phyloP scores from a whole-genome alignment of 1,140 invertebrate genomes.

The Drosophila chauvacae region DNA sequence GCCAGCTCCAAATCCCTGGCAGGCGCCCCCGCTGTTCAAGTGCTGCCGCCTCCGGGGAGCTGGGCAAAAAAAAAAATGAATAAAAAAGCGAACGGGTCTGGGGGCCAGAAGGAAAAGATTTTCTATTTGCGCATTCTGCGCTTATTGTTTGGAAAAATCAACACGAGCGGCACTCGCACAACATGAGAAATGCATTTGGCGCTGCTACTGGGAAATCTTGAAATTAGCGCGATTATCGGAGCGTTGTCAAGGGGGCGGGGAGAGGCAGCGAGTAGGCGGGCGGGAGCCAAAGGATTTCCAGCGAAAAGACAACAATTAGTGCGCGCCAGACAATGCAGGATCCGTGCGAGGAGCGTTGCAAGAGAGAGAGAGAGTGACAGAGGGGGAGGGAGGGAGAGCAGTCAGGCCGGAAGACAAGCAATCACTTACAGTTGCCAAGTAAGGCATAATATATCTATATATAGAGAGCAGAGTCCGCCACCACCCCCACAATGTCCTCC shows the following conservation, averaged over 20 bases:
- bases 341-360: conserved; percentile 3
- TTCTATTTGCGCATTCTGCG: conserved; percentile 80
- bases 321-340: conserved; percentile 53
- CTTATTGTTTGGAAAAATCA: conserved; percentile 83
- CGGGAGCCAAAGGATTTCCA: conserved; percentile 27
- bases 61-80: conserved; percentile 21
- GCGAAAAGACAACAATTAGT: conserved; percentile 65
- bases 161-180: conserved; percentile 53
- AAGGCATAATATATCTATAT: conserved; percentile 25
- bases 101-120: conserved; percentile 48
- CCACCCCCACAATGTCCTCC: conserved; percentile 5
- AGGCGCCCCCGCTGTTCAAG: conserved; percentile 50
- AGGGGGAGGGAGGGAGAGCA: background rate
- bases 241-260: conserved; percentile 67
- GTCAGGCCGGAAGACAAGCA: conserved; percentile 71
- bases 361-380: background rate
- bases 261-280: conserved; percentile 8
- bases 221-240: conserved; percentile 84
- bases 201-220: conserved; percentile 81
- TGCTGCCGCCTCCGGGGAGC: conserved; percentile 71
- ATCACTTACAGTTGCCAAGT: conserved; percentile 71
- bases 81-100: conserved; percentile 11
- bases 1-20: conserved; percentile 3
- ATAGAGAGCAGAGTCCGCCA: conserved; percentile 1
- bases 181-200: conserved; percentile 72